phyloP scores from a whole-genome alignment of 2,888 invertebrate genomes.

The Myathropa florea region DNA sequence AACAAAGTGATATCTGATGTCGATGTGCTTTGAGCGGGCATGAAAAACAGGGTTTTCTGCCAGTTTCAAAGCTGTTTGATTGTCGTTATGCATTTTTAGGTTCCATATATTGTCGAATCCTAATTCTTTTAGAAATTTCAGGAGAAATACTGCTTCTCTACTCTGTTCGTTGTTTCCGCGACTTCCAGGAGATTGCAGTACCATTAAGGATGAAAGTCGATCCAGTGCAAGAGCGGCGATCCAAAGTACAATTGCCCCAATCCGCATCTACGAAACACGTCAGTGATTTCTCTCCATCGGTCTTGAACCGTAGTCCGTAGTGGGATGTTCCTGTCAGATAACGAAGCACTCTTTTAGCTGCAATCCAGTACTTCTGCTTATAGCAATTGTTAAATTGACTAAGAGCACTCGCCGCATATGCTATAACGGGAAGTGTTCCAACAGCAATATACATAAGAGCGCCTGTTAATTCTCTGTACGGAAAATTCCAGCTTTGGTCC shows the following conservation, averaged over 20 bases:
- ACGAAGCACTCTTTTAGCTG: constrained; percentile 61
- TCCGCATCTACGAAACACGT: constrained; percentile 66
- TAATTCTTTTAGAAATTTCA: constrained; percentile 34
- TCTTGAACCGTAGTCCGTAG: constrained; percentile 36
- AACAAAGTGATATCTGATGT: constrained; percentile 57
- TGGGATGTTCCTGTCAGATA: constrained; percentile 57
- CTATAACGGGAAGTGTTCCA: background rate
- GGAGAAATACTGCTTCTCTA: constrained; percentile 61
- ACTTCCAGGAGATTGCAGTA: constrained; percentile 67
- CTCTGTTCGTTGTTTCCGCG: constrained; percentile 63
- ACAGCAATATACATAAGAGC: background rate
- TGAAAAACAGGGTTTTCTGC: constrained; percentile 43
- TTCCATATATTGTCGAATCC: background rate
- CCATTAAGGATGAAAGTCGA: constrained; percentile 61
- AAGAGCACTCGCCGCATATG: background rate
- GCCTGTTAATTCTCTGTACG: background rate
- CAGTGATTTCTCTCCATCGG: background rate
- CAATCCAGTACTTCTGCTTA: constrained; percentile 59
- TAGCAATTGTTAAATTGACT: background rate
- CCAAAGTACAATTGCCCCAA: constrained; percentile 52
- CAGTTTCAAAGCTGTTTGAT: constrained; percentile 58
- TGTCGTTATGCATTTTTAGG: constrained; percentile 62
- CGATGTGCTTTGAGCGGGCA: constrained; percentile 66
- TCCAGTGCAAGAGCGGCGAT: constrained; percentile 67
- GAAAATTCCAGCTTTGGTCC: too few relatives aligned